Conservation (phyloP, 1,140 invertebrate genomes). For the Heterodera carotae region DNA sequence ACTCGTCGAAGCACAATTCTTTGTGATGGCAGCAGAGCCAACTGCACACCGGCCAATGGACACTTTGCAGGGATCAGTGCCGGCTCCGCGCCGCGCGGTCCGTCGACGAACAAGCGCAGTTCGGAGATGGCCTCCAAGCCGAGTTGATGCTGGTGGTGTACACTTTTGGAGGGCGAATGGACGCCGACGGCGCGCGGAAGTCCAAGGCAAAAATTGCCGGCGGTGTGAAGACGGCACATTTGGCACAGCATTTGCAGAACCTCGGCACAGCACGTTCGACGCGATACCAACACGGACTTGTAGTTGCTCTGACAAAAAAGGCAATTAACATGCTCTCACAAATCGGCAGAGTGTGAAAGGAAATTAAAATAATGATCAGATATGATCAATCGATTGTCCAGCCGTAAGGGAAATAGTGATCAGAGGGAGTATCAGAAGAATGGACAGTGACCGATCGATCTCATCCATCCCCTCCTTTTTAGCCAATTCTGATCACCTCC, state of each 20-base stretch:
- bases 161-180: background rate
- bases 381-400: too few relatives aligned
- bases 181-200: background rate
- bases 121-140: conserved; percentile 20
- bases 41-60: conserved; percentile 35
- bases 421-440: too few relatives aligned
- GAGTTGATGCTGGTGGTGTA: background rate
- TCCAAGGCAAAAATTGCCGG: background rate
- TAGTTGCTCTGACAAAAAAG: conserved; percentile 44
- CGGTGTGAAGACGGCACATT: conserved; percentile 46
- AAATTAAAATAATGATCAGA: too few relatives aligned
- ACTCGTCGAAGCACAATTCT: conserved; percentile 24
- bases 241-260: conserved; percentile 41
- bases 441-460: background rate
- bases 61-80: conserved; percentile 28
- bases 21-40: conserved; percentile 38
- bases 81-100: conserved; percentile 1
- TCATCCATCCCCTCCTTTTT: background rate
- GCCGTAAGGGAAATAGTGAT: too few relatives aligned
- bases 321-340: too few relatives aligned
- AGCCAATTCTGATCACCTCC: conserved; percentile 28
- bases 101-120: conserved; percentile 33
- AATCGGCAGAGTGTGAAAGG: too few relatives aligned
- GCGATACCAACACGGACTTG: conserved; percentile 47
- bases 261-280: conserved; percentile 39